Evolutionary conservation across 2,888 invertebrate species (phyloP), one percentile per base, ranked within the genome.

Genomic region (Alloplasta piceator): DNA sequence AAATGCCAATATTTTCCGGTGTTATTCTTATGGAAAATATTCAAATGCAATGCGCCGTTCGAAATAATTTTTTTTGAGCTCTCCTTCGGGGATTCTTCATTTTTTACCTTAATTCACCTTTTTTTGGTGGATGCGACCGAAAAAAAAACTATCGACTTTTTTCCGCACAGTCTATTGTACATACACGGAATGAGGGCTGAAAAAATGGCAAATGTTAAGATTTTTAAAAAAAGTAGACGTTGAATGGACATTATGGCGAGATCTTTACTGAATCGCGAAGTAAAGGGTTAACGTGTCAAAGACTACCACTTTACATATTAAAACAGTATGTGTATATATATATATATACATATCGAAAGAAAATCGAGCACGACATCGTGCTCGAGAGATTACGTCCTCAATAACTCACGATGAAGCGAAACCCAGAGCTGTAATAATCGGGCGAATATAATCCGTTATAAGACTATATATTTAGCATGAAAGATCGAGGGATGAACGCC

Each of bases 401-500:
- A 79, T 79, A 79, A 79, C 78, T 79, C 78, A 79, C 56, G 67
- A 48, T 38, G 61, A 56, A 12, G 74, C 78, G 41, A 63, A 74
- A 67, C 48, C 61, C 67, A 38, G 61, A 74, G 74, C 74, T 48
- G 78, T 79, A 72, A 79, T 78, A 78, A 78, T 79, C 78, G 74
- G 14, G 56, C 39, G 78, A 79, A 67, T 63, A 79, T 74, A 79
- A 79, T 67, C 63, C 78, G 67, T 63, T 63, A 74, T 56, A 48
- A 50, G 41, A 39, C 74, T 50, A 70, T 79, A 79, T 68, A 79
- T 79, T 79, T 79, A 79, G 74, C 63, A 55, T 74, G 78, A 79
- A 63, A 68, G 67, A 78, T 78, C 66, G 73, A 72, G 26, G 78
- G 46, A 67, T 68, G 68, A 76, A 48, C 73, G 71, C 56, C 66